Percentiles rank a stretch among this genome's conserved stretches.
These are phyloP conservation scores for Pollimyrus isidori DNA, from an alignment of 2,113 vertebrate species.

Conservation along the genomic window DNA sequence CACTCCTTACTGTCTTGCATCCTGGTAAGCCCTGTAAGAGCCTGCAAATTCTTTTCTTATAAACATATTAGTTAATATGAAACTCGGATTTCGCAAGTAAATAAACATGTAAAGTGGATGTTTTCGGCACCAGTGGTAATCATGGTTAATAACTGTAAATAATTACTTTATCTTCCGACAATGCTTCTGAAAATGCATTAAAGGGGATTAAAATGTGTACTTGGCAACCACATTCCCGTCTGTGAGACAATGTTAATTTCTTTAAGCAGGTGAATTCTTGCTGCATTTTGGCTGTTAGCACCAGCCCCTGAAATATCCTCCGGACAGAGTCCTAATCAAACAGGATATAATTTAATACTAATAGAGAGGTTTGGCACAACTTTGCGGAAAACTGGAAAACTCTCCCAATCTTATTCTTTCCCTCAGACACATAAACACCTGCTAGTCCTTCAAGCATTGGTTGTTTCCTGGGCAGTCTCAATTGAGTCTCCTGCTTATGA, in stretches of 20 bases:
- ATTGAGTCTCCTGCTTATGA: background rate
- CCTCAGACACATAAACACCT: background rate
- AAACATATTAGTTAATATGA: background rate
- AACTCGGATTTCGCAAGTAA: background rate
- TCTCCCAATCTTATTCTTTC: background rate
- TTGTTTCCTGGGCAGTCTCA: background rate
- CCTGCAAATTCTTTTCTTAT: background rate
- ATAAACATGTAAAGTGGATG: background rate
- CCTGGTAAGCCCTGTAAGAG: background rate
- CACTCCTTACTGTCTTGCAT: background rate
- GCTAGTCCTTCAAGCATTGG: background rate
- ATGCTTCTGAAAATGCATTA: conserved; percentile 4
- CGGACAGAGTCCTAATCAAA: background rate
- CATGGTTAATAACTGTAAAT: background rate
- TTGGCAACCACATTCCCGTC: background rate
- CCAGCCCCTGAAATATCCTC: background rate
- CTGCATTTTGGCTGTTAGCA: background rate
- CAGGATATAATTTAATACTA: background rate
- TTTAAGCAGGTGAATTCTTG: background rate
- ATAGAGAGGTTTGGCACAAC: background rate
- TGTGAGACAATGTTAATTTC: background rate
- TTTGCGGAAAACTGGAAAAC: background rate
- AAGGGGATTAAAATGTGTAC: background rate
- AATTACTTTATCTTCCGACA: background rate
- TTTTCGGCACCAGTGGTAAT: background rate